These are phyloP conservation scores for Puffinus mauretanicus DNA, from an alignment of 2,113 vertebrate genomes.

Conservation along the genomic window DNA sequence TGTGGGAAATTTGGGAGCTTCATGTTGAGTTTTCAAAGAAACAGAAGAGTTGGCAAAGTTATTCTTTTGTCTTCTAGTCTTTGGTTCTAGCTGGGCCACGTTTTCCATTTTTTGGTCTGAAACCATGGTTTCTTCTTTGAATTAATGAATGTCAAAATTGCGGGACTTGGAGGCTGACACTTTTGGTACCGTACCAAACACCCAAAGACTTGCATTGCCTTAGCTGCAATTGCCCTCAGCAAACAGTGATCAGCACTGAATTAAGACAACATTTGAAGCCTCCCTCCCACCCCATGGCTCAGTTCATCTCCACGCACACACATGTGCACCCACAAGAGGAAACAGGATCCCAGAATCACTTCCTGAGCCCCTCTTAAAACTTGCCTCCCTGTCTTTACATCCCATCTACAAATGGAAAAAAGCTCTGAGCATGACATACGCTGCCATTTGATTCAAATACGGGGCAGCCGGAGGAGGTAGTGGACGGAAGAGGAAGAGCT, in stretches of 20 bases:
- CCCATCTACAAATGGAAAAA: background rate
- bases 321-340: background rate
- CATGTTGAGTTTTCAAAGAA: background rate
- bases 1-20: background rate
- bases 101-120: background rate
- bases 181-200: background rate
- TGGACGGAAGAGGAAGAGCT: background rate
- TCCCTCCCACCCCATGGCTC: background rate
- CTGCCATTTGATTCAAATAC: background rate
- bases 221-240: background rate
- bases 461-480: background rate
- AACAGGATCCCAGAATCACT: background rate
- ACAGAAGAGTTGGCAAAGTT: background rate
- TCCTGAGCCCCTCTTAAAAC: background rate
- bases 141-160: background rate
- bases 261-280: background rate
- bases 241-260: background rate
- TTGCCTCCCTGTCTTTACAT: background rate
- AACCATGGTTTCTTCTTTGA: background rate
- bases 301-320: background rate
- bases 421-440: background rate
- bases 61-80: background rate
- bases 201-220: background rate
- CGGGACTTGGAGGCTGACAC: background rate
- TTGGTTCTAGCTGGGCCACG: background rate